Evolutionary conservation across 2,888 invertebrate species (phyloP), one percentile per base, ranked within the genome.

Genomic region (Cephus nigrinus): DNA sequence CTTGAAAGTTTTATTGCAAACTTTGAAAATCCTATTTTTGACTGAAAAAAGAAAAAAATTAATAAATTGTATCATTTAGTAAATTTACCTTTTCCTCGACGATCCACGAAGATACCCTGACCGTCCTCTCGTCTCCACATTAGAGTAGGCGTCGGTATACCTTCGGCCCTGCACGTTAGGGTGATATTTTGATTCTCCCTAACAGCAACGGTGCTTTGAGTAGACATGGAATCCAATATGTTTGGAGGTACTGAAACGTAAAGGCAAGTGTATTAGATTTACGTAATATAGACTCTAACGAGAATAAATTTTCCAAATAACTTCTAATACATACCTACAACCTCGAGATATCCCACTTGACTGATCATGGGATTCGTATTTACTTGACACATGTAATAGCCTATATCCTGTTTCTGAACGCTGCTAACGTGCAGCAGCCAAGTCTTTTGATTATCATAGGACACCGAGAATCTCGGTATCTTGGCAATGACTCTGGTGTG

Each of bases 331-430:
- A 94, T 91, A 98, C 98, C 98, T 69, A 98, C 97, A 81, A 98
- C 98, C 93, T 98, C 97, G 71, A 98, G 94, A 91, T 96, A 97
- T 79, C 98, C 98, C 68, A 97, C 97, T 94, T 98, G 98, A 90
- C 97, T 97, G 90, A 98, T 97, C 97, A 98, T 98, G 0, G 98
- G 98, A 92, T 97, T 96, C 74, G 98, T 97, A 92, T 98, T 98
- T 85, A 95, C 94, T 92, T 97, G 97, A 92, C 97, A 97, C 96
- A 97, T 96, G 92, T 97, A 97, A 92, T 96, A 97, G 69, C 98
- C 98, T 69, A 97, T 93, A 92, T 98, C 98, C 88, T 97, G 96
- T 90, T 97, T 96, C 92, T 98, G 97, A 76, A 97, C 98, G 88
- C 96, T 96, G 90, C 95, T 97, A 86, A 98, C 97, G 92, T 98